Evolutionary conservation across 1,140 invertebrate species (phyloP), one percentile per base, ranked within the genome.

Genomic region (Oryzaephilus surinamensis): DNA sequence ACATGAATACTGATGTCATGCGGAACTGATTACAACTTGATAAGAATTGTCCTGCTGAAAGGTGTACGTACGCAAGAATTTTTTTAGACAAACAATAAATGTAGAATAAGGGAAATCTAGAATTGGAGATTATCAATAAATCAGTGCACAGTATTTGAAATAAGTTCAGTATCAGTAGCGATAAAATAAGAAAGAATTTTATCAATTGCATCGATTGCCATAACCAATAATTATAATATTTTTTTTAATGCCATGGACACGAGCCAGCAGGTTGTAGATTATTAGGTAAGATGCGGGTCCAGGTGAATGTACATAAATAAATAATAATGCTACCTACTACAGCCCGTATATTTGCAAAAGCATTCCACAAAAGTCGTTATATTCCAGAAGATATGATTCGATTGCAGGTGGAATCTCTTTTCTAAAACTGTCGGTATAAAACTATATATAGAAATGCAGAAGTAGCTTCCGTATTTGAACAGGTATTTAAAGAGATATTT

Each of bases 201-300:
- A n/a, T n/a, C 27, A n/a, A n/a, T 29, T 14, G 21, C 21, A 6
- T 7, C 21, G 6, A 7, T 24, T 14, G 15, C 27, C 27, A n/a
- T 29, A 12, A 4, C 27, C 27, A n/a, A n/a, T n/a, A 12, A 12
- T 14, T 12, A 29, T n/a, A 14, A 12, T 14, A 14, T 14, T n/a
- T 29, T 12, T 14, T n/a, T 29, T 29, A 29, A 12, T 14, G 27
- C 30, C 7, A 6, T n/a, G 30, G 15, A 16, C 8, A 19, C 2
- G 3, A 19, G 21, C 19, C 7, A 15, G 32, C 11, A 20, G 8
- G 17, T n/a, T 34, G 12, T 20, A 0, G 6, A 12, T 2, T n/a
- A n/a, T 19, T 20, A 12, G 31, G 19, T 19, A 24, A 46, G 45
- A 46, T 46, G 45, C 39, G 45, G 45, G 45, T 46, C 40, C 45